Evolutionary conservation across 2,113 vertebrate genomes (phyloP).

Genomic region (Petaurus breviceps): DNA sequence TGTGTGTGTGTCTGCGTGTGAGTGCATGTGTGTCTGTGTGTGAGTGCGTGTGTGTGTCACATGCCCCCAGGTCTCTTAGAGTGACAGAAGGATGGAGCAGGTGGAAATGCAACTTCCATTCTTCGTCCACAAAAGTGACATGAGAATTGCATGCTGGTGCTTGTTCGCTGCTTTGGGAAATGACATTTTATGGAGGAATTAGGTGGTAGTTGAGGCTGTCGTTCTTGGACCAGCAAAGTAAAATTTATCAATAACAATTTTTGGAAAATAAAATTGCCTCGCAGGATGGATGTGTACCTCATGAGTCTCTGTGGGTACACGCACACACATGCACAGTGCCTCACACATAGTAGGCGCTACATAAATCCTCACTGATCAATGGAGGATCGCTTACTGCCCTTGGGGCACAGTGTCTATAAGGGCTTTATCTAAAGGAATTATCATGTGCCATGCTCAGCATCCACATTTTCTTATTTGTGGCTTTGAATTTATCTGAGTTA

Average conservation of each 20-base stretch:
- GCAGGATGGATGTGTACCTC: not conserved
- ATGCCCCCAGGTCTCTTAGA: no score
- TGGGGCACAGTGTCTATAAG: not conserved
- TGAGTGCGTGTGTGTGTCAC: no score
- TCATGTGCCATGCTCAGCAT: not conserved
- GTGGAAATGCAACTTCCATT: no score
- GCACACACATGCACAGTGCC: not conserved
- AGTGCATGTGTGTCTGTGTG: no score
- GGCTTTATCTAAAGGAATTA: not conserved
- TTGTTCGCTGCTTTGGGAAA: not conserved
- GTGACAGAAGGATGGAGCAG: no score
- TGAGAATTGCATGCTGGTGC: no score
- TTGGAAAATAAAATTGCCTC: not conserved
- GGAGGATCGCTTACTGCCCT: not conserved
- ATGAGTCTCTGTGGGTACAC: not conserved
- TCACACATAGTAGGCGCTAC: not conserved
- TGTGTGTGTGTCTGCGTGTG: no score
- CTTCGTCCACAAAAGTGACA: not conserved
- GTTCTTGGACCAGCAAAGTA: not conserved
- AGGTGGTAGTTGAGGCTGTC: not conserved
- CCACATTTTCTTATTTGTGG: not conserved
- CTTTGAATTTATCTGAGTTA: not conserved
- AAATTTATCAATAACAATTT: not conserved
- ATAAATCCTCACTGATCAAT: not conserved
- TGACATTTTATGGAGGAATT: not conserved